Conservation (phyloP, 1,140 invertebrate genomes). For the Mycetomoellerius zeteki region DNA sequence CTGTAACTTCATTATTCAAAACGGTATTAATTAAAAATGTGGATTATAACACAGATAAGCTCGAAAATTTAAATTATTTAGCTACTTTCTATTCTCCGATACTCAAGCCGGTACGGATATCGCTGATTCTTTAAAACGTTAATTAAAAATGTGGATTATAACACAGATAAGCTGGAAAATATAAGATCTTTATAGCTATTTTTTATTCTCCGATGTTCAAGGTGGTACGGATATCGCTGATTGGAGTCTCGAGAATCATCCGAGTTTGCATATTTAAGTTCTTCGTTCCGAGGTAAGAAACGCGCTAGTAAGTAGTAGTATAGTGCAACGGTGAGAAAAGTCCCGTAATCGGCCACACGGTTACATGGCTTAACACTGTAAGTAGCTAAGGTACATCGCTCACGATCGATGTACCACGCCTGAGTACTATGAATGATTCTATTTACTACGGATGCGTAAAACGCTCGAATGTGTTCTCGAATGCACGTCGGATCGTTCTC, state of each 20-base stretch:
- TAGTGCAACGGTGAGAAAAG: constrained; percentile 60
- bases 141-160: too few relatives aligned
- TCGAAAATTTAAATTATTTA: neutral
- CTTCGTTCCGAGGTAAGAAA: neutral
- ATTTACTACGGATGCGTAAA: constrained; percentile 57
- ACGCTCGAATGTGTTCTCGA: neutral
- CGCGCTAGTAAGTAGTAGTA: neutral
- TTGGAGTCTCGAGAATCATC: constrained; percentile 15
- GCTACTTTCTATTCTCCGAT: neutral
- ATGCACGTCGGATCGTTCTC: neutral
- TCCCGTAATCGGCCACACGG: constrained; percentile 54
- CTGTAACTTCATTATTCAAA: neutral
- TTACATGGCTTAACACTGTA: neutral
- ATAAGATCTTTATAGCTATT: neutral
- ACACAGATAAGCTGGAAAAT: neutral
- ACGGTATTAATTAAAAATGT: neutral
- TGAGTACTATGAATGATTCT: constrained; percentile 52
- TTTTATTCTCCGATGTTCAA: neutral
- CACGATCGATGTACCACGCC: constrained; percentile 11
- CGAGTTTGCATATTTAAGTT: constrained; percentile 26
- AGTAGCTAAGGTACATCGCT: constrained; percentile 22
- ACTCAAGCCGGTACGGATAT: neutral
- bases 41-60: neutral
- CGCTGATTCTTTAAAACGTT: too few relatives aligned
- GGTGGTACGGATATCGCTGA: neutral